Base-by-base conservation (phyloP, 2,113 vertebrate species). In the Chaetops frenatus region DNA sequence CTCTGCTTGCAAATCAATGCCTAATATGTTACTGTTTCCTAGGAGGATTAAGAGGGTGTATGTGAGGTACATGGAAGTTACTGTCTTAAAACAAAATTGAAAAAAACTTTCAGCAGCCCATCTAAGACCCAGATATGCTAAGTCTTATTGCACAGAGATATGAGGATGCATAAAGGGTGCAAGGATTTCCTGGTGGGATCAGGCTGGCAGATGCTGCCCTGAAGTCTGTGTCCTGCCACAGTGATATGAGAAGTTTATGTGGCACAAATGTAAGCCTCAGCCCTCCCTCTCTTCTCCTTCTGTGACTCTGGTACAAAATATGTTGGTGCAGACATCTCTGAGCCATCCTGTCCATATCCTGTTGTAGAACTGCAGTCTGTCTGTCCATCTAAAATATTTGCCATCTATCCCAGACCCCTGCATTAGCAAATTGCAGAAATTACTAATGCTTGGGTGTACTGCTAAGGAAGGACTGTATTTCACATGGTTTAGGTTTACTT, bases 391-490 rank as follows among this genome's bases (percentile, higher is more conserved):
- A 54, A 91, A 76, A 31, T 10, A n/a, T 66, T 70, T 74, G 24
- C 24, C 36, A 56, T 61, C 60, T 1, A 1, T 20, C 45, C 6
- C 20, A 25, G 13, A 19, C 7, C 3, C 3, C 12, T 2, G 5
- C 28, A 47, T 25, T 10, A 81, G 20, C 7, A 81, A 38, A 62
- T 62, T 61, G 18, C 12, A 50, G 29, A 86, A 81, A 9, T 61
- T 66, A 31, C 28, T 70, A 12, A 24, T 61, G 65, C 4, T 15
- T 81, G 10, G 7, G 4, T 69, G 17, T 15, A 40, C 14, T 27
- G 11, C 4, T 73, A 44, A 57, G 31, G n/a, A 48, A 81, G 11
- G 20, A 44, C 8, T 48, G 15, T 31, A 15, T 60, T 88, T 72
- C 36, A 35, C 27, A 25, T 23, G 4, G 2, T 62, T 50, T 33